Percentiles rank a stretch among this genome's conserved stretches.
Conservation (phyloP, 1,140 invertebrate species). For the Listronotus oregonensis region DNA sequence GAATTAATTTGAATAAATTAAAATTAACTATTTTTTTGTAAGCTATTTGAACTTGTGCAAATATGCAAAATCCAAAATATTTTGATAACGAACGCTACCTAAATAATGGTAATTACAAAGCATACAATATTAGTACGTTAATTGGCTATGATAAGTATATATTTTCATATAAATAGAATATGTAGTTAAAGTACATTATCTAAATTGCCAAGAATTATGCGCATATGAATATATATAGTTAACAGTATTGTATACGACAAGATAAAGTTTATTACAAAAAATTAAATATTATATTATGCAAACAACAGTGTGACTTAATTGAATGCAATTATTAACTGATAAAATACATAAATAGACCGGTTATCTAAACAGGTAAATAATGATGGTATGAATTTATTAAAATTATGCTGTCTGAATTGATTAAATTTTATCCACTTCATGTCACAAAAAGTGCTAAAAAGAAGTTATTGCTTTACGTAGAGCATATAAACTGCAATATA, state of each 20-base stretch:
- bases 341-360: neutral
- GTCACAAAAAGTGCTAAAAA: no score
- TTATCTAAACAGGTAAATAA: slow-evolving; percentile 7
- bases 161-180: slow-evolving; percentile 20
- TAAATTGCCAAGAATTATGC: slow-evolving; percentile 24
- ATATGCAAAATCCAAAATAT: neutral
- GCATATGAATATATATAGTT: slow-evolving; percentile 21
- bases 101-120: neutral
- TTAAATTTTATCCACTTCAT: neutral
- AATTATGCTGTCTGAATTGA: neutral
- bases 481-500: no score
- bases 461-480: no score
- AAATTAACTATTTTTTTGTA: slow-evolving; percentile 2
- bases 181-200: slow-evolving; percentile 15
- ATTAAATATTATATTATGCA: neutral
- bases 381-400: neutral
- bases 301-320: neutral
- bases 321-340: neutral
- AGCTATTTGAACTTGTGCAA: neutral
- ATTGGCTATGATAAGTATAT: slow-evolving; percentile 24
- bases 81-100: neutral
- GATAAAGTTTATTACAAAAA: slow-evolving; percentile 7
- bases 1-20: neutral
- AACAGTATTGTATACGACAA: neutral
- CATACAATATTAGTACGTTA: slow-evolving; percentile 9